A percentile compares a stretch with the other conserved stretches of the same genome.
These are phyloP conservation scores for Corythornis vintsioides DNA, from an alignment of 2,113 vertebrate species.

Conservation along the genomic window DNA sequence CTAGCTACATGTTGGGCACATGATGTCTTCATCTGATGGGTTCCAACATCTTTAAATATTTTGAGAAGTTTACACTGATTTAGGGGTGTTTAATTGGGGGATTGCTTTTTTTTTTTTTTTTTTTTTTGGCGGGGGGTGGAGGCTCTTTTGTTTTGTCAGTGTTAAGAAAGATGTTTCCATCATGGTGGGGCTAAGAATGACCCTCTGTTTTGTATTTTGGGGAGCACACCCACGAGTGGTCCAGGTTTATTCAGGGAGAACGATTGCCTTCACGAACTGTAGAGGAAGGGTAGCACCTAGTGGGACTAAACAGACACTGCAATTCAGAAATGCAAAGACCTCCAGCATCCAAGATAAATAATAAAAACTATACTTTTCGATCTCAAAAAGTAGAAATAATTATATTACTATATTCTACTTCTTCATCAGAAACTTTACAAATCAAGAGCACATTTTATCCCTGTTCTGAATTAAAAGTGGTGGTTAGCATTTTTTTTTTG, in stretches of 20 bases:
- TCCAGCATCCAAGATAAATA: not conserved
- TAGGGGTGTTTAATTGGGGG: not conserved
- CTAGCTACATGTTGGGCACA: not conserved
- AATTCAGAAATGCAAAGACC: not conserved
- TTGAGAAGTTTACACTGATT: not conserved
- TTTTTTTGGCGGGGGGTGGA: accelerated
- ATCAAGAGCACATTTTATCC: not conserved
- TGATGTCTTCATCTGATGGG: not conserved
- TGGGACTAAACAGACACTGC: conserved; percentile 37
- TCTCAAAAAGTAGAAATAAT: not conserved
- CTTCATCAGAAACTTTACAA: not conserved
- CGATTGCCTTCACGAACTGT: not conserved
- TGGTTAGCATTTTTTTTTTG: not conserved
- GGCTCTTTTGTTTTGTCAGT: not conserved
- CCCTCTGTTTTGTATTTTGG: not conserved
- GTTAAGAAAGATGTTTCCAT: not conserved
- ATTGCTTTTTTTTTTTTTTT: accelerated
- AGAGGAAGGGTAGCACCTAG: conserved; percentile 71
- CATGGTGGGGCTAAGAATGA: not conserved
- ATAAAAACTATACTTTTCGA: not conserved
- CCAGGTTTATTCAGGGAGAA: not conserved
- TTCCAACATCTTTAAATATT: not conserved
- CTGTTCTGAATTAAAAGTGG: not conserved
- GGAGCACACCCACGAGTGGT: not conserved
- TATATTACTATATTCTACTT: not conserved